Evolutionary conservation across 2,797 vertebrate genomes (phyloP).

Genomic region (Brotula barbata): DNA sequence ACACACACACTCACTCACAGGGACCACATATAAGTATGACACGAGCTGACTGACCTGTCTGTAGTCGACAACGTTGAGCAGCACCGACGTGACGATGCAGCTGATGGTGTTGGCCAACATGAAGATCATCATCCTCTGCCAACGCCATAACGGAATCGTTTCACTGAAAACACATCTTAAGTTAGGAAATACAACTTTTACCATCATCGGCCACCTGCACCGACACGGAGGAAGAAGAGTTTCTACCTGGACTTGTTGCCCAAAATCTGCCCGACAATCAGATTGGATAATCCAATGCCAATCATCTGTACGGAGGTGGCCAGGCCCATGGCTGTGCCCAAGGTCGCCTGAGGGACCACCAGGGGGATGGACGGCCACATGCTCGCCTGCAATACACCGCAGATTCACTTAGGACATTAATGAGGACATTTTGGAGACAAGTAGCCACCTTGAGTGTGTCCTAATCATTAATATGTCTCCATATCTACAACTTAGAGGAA

Average conservation of each 20-base stretch:
- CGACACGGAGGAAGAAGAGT: background rate
- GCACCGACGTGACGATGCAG: conserved; percentile 77
- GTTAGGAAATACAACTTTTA: too few relatives aligned
- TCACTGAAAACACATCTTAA: too few relatives aligned
- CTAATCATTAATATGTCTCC: too few relatives aligned
- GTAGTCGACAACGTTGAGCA: conserved; percentile 81
- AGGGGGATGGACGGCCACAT: conserved; percentile 88
- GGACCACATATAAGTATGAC: accelerated
- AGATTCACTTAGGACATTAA: too few relatives aligned
- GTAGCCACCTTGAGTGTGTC: too few relatives aligned
- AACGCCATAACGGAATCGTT: conserved; percentile 84
- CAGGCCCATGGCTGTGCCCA: conserved; percentile 85
- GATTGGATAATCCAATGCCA: conserved; percentile 83
- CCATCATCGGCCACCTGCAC: too few relatives aligned
- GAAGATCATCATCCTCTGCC: conserved; percentile 87
- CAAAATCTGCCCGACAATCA: conserved; percentile 82
- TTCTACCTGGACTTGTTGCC: conserved; percentile 80
- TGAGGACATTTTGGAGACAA: too few relatives aligned
- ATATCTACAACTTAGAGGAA: too few relatives aligned
- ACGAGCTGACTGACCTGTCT: conserved; percentile 72
- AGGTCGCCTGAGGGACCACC: conserved; percentile 82
- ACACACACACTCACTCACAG: background rate
- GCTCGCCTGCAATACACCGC: conserved; percentile 76
- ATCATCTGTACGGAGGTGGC: conserved; percentile 85
- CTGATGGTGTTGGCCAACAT: conserved; percentile 83